A percentile compares a stretch with the other conserved stretches of the same genome.
These are phyloP conservation scores for Hypsibius dujardini DNA, from an alignment of 1,140 invertebrate genomes.

Conservation along the genomic window DNA sequence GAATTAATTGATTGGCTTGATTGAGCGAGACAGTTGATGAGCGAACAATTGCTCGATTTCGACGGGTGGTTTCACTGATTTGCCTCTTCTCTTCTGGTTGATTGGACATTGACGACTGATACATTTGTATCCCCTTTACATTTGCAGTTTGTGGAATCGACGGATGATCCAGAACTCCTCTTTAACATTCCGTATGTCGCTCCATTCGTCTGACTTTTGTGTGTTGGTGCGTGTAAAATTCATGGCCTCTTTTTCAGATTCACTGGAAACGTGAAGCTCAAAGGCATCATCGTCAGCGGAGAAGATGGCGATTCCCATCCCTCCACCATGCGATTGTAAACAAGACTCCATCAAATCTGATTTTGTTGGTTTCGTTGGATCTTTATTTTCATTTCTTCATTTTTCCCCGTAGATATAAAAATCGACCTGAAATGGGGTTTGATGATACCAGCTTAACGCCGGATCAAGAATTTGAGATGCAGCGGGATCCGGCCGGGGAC, in stretches of 20 bases:
- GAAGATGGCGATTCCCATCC: conserved; percentile 67
- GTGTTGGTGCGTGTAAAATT: conserved; percentile 19
- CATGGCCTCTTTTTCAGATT: conserved; percentile 42
- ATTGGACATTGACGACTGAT: background rate
- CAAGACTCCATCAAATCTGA: conserved; percentile 22
- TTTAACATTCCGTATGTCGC: conserved; percentile 71
- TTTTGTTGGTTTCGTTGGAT: no score
- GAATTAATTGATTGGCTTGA: no score
- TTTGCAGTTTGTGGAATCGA: conserved; percentile 73
- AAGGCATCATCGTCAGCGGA: conserved; percentile 73
- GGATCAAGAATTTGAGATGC: conserved; percentile 79
- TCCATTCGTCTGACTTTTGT: conserved; percentile 20
- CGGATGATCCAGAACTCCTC: conserved; percentile 75
- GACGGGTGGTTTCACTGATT: no score
- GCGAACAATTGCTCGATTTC: no score
- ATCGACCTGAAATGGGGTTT: conserved; percentile 77
- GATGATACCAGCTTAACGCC: conserved; percentile 52
- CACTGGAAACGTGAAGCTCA: conserved; percentile 79
- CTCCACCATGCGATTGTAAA: conserved; percentile 64
- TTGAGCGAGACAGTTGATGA: no score
- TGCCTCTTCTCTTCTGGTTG: no score
- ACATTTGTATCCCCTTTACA: conserved; percentile 21
- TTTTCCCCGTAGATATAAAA: conserved; percentile 54
- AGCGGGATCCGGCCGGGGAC: conserved; percentile 52
- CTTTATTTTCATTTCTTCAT: background rate